Evolutionary conservation across 2,888 invertebrate species (phyloP), one percentile per base, ranked within the genome.

Genomic region (Plebejus melissa): DNA sequence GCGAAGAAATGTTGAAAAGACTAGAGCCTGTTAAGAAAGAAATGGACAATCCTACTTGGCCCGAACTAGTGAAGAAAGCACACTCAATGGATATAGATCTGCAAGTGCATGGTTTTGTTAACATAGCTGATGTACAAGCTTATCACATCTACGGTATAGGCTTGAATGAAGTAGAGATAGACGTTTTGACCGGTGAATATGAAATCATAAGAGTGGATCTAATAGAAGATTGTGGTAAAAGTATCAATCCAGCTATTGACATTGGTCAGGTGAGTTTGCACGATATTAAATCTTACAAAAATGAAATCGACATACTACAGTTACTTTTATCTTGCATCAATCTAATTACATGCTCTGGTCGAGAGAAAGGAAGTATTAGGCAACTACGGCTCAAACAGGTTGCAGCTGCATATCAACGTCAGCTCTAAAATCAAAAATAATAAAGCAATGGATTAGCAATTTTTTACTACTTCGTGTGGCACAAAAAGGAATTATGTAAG

Each of bases 171-270:
- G 95, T 96, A 0, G 96, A 96, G 85, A 84, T 96, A 0, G 97
- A 97, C 85, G 84, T 96, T 9, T 84, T 97, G 74, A 96, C 96
- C 0, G 96, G 96, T 11, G 95, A 96, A 82, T 91, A 91, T 76
- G 87, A 95, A 80, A 85, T 95, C 16, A 82, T 84, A 0, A 88
- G 96, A 78, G 95, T 95, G 0, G 96, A 96, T 84, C 82, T 96
- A 74, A 80, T 95, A 65, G 95, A 96, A 85, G 96, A 96, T 83
- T 93, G 93, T 2, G 96, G 96, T 0, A 86, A 91, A 71, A 95
- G 95, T 85, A 83, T 96, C 74, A 96, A 94, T 83, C 96, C 96
- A 9, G 86, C 91, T 77, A 85, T 96, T 38, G 96, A 96, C 83
- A 84, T 96, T 74, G 96, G 96, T 16, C 96, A 96, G 86, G 90